Conservation (phyloP, 1,140 invertebrate genomes). For the Bombus polaris region DNA sequence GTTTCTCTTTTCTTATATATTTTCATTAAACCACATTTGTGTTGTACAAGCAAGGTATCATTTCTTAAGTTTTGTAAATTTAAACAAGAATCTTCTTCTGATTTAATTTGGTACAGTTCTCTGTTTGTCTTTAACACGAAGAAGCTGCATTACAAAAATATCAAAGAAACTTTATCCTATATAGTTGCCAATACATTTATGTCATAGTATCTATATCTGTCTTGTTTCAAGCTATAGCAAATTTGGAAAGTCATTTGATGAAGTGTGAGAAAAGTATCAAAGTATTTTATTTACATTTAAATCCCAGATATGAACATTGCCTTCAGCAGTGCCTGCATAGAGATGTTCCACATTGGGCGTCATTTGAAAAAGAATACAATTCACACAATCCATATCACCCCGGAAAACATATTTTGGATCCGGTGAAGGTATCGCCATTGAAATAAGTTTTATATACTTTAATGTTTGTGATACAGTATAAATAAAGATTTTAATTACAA, state of each 20-base stretch:
- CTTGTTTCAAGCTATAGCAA: not conserved
- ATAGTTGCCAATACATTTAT: not conserved
- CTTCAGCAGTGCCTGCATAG: constrained; percentile 87
- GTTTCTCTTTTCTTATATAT: constrained; percentile 85
- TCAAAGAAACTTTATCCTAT: constrained; percentile 2
- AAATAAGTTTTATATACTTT: constrained; percentile 14
- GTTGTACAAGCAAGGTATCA: constrained; percentile 86
- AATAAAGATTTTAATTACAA: not conserved
- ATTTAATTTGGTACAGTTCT: constrained; percentile 84
- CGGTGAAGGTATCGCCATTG: constrained; percentile 84
- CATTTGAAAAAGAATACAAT: constrained; percentile 86
- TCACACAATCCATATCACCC: constrained; percentile 86
- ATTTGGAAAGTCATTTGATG: not conserved
- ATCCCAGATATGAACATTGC: constrained; percentile 88
- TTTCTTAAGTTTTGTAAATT: constrained; percentile 83
- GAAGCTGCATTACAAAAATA: constrained; percentile 18
- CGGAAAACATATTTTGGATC: constrained; percentile 87
- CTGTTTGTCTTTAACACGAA: constrained; percentile 84
- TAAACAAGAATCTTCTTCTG: constrained; percentile 84
- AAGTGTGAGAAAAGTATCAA: not conserved
- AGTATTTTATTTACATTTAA: constrained; percentile 84
- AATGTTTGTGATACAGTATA: not conserved
- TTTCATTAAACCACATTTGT: constrained; percentile 87
- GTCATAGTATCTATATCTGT: not conserved
- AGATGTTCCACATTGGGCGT: constrained; percentile 84